Evolutionary conservation across 2,888 invertebrate genomes (phyloP).

Genomic region (Hoplodrina ambigua): DNA sequence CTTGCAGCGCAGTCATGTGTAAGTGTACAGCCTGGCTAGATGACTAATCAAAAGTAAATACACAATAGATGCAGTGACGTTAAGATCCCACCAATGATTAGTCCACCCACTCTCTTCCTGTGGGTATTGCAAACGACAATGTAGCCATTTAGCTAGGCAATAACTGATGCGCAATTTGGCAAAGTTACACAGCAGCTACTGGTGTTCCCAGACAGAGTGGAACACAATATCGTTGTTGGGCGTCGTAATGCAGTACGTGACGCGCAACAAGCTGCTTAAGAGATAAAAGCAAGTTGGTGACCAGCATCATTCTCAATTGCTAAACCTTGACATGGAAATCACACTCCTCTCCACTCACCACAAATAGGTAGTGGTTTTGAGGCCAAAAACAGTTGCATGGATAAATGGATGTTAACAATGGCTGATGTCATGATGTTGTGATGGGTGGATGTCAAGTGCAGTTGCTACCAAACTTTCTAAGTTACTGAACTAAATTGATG

Average conservation of each 20-base stretch:
- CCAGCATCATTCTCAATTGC: background rate
- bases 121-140: background rate
- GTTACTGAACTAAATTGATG: conserved; percentile 1
- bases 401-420: conserved; percentile 21
- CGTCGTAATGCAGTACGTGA: conserved; percentile 13
- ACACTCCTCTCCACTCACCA: conserved; percentile 19
- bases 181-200: background rate
- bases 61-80: background rate
- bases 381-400: conserved; percentile 3
- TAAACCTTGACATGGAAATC: background rate
- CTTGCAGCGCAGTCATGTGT: conserved; percentile 10
- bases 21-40: background rate
- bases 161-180: background rate
- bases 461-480: conserved; percentile 21
- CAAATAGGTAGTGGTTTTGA: background rate
- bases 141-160: background rate
- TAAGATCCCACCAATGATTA: background rate
- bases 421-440: conserved; percentile 20
- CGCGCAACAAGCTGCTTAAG: background rate
- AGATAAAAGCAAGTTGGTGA: background rate
- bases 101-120: conserved; percentile 6
- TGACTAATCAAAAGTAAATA: conserved; percentile 7
- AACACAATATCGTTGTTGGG: background rate
- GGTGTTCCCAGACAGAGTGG: background rate
- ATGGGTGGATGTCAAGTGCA: conserved; percentile 39